A percentile compares a stretch with the other conserved stretches of the same genome.
These are phyloP conservation scores for Tinea semifulvella DNA, from an alignment of 2,888 invertebrate species.

Conservation along the genomic window DNA sequence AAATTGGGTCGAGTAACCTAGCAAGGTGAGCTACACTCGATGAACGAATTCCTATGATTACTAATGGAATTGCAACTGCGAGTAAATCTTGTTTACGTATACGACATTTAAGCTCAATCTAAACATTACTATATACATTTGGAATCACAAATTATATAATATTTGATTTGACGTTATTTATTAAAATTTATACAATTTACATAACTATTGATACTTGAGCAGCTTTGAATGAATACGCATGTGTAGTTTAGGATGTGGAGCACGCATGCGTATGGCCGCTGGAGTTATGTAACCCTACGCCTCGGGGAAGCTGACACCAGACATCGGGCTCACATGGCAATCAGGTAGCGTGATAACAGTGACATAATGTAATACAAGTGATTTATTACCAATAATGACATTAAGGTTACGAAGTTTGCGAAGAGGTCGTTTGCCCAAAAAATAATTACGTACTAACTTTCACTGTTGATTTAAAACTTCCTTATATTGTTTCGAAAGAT, in stretches of 20 bases:
- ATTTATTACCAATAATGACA: constrained; percentile 5
- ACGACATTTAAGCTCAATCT: too few relatives aligned
- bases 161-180: neutral
- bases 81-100: too few relatives aligned
- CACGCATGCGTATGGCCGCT: constrained; percentile 5
- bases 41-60: constrained; percentile 18
- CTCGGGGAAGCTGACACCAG: constrained; percentile 10
- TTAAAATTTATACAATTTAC: constrained; percentile 1
- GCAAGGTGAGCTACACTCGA: constrained; percentile 39
- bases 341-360: neutral
- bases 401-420: constrained; percentile 1
- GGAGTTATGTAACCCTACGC: constrained; percentile 10
- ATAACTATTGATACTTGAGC: constrained; percentile 8
- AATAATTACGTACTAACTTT: neutral
- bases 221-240: constrained; percentile 6
- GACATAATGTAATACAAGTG: constrained; percentile 2
- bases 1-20: constrained; percentile 26
- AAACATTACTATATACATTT: neutral
- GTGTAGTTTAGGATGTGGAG: constrained; percentile 7
- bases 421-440: neutral
- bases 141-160: neutral
- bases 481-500: too few relatives aligned
- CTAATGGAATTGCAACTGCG: neutral
- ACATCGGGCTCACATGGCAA: neutral
- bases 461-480: too few relatives aligned